Conservation (phyloP, 1,140 invertebrate species). For the Augochlora pura region DNA sequence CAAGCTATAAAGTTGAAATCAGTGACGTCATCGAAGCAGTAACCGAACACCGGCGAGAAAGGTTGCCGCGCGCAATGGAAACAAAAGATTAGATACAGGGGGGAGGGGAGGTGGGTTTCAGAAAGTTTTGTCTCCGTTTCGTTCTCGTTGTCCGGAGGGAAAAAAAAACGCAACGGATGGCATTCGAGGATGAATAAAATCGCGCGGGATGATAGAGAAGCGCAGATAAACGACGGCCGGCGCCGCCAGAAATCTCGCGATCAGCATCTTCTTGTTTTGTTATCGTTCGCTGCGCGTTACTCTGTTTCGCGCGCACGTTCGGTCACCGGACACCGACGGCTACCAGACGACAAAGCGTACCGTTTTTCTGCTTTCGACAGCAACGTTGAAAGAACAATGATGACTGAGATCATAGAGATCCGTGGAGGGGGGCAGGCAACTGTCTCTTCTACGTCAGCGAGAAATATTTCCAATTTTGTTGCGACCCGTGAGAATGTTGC, state of each 20-base stretch:
- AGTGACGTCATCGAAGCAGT: no score
- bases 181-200: constrained; percentile 13
- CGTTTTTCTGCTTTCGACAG: constrained; percentile 33
- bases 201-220: constrained; percentile 25
- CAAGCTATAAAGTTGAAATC: no score
- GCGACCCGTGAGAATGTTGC: no score
- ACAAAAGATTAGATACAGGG: no score
- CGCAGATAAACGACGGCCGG: constrained; percentile 38
- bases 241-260: constrained; percentile 36
- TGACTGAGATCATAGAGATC: no score
- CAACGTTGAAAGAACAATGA: not conserved
- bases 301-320: constrained; percentile 31
- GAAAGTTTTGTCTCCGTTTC: no score
- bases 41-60: no score
- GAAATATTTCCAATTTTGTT: no score
- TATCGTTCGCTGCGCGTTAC: constrained; percentile 21
- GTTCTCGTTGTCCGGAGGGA: not conserved
- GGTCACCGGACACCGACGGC: constrained; percentile 30
- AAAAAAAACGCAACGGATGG: not conserved
- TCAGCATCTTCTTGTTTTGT: constrained; percentile 37
- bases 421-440: no score
- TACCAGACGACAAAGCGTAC: not conserved
- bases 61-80: no score
- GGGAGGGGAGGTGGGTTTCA: no score
- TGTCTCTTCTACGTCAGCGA: no score